phyloP scores from a whole-genome alignment of 2,888 invertebrate species.

The Agriopis aurantiaria region DNA sequence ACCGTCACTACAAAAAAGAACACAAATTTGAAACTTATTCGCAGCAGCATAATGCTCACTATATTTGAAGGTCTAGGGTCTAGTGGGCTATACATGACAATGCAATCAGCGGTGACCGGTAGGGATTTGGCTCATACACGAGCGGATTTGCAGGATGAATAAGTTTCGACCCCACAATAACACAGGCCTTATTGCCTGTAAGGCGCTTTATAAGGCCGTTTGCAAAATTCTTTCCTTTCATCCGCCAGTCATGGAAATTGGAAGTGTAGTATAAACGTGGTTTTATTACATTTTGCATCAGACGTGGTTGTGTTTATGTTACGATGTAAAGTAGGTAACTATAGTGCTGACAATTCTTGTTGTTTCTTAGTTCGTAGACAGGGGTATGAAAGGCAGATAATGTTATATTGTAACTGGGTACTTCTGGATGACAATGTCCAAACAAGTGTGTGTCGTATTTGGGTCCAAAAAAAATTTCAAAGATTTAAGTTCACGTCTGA shows the following conservation, averaged over 20 bases:
- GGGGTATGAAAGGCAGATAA: too few species aligned
- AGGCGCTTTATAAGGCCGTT: slow-evolving; percentile 79
- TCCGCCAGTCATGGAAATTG: slow-evolving; percentile 50
- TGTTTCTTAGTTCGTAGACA: too few species aligned
- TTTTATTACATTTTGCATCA: slow-evolving; percentile 28
- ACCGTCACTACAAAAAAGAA: slow-evolving; percentile 48
- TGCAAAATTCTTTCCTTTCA: slow-evolving; percentile 76
- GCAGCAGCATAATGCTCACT: slow-evolving; percentile 31
- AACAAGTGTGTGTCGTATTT: too few species aligned
- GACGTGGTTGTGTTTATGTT: slow-evolving; percentile 6
- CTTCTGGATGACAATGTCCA: too few species aligned
- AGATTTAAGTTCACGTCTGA: too few species aligned
- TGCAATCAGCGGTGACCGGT: slow-evolving; percentile 86
- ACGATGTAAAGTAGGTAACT: background rate
- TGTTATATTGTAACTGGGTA: too few species aligned
- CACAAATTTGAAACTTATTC: slow-evolving; percentile 36
- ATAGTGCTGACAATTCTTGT: background rate
- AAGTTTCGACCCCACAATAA: slow-evolving; percentile 86
- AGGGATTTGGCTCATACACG: slow-evolving; percentile 86
- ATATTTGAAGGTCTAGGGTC: background rate
- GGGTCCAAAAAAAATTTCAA: too few species aligned
- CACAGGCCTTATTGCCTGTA: slow-evolving; percentile 79
- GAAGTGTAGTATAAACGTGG: slow-evolving; percentile 39
- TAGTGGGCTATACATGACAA: slow-evolving; percentile 72
- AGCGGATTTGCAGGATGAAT: slow-evolving; percentile 86